A percentile compares a stretch with the other conserved stretches of the same genome.
These are phyloP conservation scores for Condylura cristata DNA, from an alignment of 2,113 vertebrate species.

Conservation along the genomic window DNA sequence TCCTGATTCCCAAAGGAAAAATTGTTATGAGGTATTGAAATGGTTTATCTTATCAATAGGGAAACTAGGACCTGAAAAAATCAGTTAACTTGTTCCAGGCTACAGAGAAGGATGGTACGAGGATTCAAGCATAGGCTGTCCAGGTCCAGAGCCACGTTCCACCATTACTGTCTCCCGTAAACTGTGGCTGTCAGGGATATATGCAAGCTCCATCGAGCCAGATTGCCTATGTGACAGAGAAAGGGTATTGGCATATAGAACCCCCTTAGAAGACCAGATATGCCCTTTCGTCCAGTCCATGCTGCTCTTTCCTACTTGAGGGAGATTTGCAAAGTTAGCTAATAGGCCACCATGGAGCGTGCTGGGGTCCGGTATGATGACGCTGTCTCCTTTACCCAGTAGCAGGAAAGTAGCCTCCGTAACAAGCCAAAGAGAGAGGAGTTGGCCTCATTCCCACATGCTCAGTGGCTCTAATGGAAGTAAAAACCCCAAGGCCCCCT, in stretches of 20 bases:
- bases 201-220: background rate
- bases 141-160: background rate
- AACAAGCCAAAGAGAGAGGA: conserved; percentile 39
- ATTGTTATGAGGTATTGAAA: too few species aligned
- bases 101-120: background rate
- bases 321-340: background rate
- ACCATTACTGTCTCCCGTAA: background rate
- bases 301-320: background rate
- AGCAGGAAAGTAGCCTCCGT: background rate
- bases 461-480: background rate
- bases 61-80: background rate
- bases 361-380: fast-evolving
- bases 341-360: background rate
- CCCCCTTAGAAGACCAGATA: background rate
- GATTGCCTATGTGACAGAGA: background rate
- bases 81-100: background rate
- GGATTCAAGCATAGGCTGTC: too few species aligned
- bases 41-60: background rate
- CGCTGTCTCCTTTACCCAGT: background rate
- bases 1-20: background rate
- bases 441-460: conserved; percentile 59
- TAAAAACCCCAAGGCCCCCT: background rate
- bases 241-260: background rate
- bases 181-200: background rate
- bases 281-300: background rate